These are phyloP conservation scores for Sinocyclocheilus anshuiensis DNA, from an alignment of 2,113 vertebrate genomes.

Conservation along the genomic window DNA sequence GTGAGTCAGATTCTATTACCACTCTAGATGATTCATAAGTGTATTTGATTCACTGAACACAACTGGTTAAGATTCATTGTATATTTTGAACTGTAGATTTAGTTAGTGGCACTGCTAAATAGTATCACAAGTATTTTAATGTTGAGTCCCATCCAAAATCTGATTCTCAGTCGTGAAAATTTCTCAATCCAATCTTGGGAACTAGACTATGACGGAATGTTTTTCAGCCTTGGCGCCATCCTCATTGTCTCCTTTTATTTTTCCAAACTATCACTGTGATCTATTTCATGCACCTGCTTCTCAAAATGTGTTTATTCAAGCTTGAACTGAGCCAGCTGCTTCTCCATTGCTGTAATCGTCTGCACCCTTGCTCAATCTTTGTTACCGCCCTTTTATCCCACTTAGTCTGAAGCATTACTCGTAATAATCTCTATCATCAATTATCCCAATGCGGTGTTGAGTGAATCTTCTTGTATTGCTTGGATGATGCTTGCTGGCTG, in stretches of 20 bases:
- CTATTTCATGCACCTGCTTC: conserved; percentile 36
- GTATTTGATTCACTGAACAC: not conserved
- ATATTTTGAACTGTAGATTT: not conserved
- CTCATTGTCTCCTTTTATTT: conserved; percentile 16
- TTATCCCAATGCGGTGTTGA: not conserved
- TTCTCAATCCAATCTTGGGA: not conserved
- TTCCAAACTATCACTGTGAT: conserved; percentile 18
- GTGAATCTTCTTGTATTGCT: conserved; percentile 17
- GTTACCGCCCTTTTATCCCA: conserved; percentile 9
- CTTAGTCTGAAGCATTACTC: conserved; percentile 31
- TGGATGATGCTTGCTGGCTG: conserved; percentile 13
- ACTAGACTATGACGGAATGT: conserved; percentile 1
- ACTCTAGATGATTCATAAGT: not conserved
- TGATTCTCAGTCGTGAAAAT: not conserved
- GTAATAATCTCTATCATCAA: conserved; percentile 6
- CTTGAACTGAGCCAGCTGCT: conserved; percentile 31
- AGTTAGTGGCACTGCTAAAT: not conserved
- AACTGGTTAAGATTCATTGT: not conserved
- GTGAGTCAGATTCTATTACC: not conserved
- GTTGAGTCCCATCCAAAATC: not conserved
- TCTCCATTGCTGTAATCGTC: conserved; percentile 9
- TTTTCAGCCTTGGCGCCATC: conserved; percentile 7
- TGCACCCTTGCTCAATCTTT: conserved; percentile 28
- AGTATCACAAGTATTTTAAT: not conserved
- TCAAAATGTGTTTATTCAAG: conserved; percentile 25